These are phyloP conservation scores for Pogonus chalceus DNA, from an alignment of 1,140 invertebrate species.

Conservation along the genomic window DNA sequence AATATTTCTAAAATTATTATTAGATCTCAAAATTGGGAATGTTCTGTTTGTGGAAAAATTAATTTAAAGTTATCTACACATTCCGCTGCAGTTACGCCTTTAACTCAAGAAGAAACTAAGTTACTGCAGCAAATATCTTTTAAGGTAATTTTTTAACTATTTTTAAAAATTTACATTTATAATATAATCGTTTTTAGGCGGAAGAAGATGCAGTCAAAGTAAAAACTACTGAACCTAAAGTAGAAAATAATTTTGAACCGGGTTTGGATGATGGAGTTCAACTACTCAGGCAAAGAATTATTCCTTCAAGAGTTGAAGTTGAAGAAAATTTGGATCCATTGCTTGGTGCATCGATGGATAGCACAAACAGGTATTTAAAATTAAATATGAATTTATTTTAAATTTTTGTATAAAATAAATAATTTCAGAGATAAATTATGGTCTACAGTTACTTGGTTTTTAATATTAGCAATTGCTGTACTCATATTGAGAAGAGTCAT, in stretches of 20 bases:
- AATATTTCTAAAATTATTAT: too few species aligned
- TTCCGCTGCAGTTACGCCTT: conserved; percentile 26
- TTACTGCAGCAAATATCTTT: conserved; percentile 30
- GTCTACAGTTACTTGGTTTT: conserved; percentile 26
- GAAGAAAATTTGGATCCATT: conserved; percentile 10
- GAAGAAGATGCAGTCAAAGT: conserved; percentile 24
- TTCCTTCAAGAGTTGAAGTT: neutral
- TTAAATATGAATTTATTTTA: conserved; percentile 12
- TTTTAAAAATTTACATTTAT: neutral
- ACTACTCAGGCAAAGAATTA: neutral
- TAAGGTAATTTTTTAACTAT: conserved; percentile 22
- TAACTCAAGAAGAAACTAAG: conserved; percentile 39
- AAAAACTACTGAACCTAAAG: conserved; percentile 16
- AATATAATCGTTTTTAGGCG: conserved; percentile 16
- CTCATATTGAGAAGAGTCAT: neutral
- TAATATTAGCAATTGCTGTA: conserved; percentile 15
- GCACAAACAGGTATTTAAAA: conserved; percentile 15
- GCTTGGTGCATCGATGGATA: conserved; percentile 15
- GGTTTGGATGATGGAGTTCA: neutral
- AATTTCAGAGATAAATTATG: conserved; percentile 29
- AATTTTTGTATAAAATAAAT: conserved; percentile 3
- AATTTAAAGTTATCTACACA: conserved; percentile 35
- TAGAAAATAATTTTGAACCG: conserved; percentile 7
- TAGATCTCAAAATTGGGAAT: conserved; percentile 46
- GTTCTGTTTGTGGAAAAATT: conserved; percentile 48